phyloP scores from a whole-genome alignment of 2,797 vertebrate species.

The Benthosema pterotum region DNA sequence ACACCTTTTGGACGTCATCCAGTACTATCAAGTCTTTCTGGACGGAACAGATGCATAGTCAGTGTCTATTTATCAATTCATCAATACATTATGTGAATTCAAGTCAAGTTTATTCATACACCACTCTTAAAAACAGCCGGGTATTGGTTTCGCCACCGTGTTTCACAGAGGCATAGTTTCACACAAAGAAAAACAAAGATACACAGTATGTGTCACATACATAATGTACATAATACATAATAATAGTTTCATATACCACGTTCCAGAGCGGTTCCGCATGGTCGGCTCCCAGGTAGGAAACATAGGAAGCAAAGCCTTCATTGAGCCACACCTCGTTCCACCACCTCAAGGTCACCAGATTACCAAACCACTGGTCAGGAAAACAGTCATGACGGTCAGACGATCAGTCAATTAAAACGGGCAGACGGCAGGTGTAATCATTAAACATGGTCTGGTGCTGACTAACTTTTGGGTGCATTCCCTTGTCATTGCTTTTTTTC shows the following conservation, averaged over 20 bases:
- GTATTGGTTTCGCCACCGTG: too few species aligned
- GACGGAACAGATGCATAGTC: conserved; percentile 8
- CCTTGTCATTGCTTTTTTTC: too few species aligned
- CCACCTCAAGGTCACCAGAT: conserved; percentile 92
- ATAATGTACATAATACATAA: too few species aligned
- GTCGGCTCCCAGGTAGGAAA: conserved; percentile 89
- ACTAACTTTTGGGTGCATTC: too few species aligned
- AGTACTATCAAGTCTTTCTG: conserved; percentile 90
- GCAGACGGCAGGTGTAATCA: background rate
- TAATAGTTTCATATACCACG: conserved; percentile 73
- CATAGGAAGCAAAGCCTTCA: conserved; percentile 93
- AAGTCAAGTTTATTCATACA: too few species aligned
- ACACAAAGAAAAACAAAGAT: too few species aligned
- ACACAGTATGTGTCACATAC: too few species aligned
- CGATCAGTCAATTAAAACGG: background rate
- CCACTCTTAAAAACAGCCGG: too few species aligned
- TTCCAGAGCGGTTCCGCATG: conserved; percentile 78
- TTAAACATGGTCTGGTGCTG: too few species aligned
- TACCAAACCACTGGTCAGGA: conserved; percentile 92
- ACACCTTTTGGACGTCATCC: conserved; percentile 80
- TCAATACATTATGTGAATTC: too few species aligned
- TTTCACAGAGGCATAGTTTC: too few species aligned
- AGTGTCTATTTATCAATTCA: too few species aligned
- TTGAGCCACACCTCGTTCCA: conserved; percentile 98
- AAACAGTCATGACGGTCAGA: background rate